Evolutionary conservation across 2,888 invertebrate genomes (phyloP).

Genomic region (Drosophila subsilvestris): DNA sequence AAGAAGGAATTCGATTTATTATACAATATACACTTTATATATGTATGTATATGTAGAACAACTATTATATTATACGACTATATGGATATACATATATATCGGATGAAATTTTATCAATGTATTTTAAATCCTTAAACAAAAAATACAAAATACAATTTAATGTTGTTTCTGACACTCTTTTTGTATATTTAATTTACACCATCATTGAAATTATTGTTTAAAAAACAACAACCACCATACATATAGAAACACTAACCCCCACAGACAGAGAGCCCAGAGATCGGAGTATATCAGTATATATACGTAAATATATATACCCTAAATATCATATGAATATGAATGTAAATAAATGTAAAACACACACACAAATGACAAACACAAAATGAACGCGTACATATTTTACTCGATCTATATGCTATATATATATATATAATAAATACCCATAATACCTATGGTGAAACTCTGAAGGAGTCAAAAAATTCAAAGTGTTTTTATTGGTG

Average conservation of each 20-base stretch:
- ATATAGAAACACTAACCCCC: not conserved
- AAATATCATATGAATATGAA: slow-evolving; percentile 34
- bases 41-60: slow-evolving; percentile 31
- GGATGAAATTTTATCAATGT: slow-evolving; percentile 62
- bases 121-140: slow-evolving; percentile 46
- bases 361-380: slow-evolving; percentile 47
- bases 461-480: slow-evolving; percentile 62
- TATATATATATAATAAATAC: slow-evolving; percentile 43
- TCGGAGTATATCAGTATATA: slow-evolving; percentile 39
- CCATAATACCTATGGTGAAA: slow-evolving; percentile 48
- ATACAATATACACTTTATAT: slow-evolving; percentile 36
- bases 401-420: slow-evolving; percentile 61
- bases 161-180: slow-evolving; percentile 45
- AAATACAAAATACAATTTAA: slow-evolving; percentile 32
- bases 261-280: not conserved
- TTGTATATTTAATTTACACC: slow-evolving; percentile 80
- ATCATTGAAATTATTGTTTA: slow-evolving; percentile 73
- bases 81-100: slow-evolving; percentile 49
- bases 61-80: slow-evolving; percentile 49
- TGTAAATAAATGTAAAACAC: slow-evolving; percentile 64
- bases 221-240: not conserved
- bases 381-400: slow-evolving; percentile 61
- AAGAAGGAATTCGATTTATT: slow-evolving; percentile 28
- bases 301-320: slow-evolving; percentile 24
- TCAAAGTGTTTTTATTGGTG: not conserved